phyloP scores from a whole-genome alignment of 2,888 invertebrate species.

The Sympetrum striolatum region DNA sequence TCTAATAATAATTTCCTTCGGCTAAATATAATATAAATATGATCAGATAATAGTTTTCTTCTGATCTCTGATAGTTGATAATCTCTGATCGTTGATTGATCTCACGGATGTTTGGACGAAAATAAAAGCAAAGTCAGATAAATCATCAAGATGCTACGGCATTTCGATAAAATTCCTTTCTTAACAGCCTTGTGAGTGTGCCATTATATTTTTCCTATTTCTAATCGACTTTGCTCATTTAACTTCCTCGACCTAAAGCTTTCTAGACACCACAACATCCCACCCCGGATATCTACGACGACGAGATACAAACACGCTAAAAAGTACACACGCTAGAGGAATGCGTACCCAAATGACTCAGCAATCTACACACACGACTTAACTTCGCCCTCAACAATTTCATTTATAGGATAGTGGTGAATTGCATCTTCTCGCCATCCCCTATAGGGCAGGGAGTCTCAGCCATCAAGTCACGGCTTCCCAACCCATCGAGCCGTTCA shows the following conservation, averaged over 20 bases:
- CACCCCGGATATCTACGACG: not conserved
- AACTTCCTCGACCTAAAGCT: not conserved
- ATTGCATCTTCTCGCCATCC: not conserved
- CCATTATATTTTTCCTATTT: not conserved
- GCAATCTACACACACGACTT: not conserved
- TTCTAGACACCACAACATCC: not conserved
- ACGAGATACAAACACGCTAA: not conserved
- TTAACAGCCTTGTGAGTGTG: not conserved
- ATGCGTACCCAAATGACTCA: slow-evolving; percentile 23
- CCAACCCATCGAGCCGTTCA: not conserved
- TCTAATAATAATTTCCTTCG: too few relatives aligned
- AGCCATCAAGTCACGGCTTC: not conserved
- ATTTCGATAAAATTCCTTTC: not conserved
- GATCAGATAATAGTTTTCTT: too few relatives aligned
- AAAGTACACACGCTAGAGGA: not conserved
- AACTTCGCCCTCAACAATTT: not conserved
- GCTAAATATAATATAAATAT: too few relatives aligned
- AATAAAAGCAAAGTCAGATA: too few relatives aligned
- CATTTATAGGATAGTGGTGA: slow-evolving; percentile 16
- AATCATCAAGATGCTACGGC: not conserved
- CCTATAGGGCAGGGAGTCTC: not conserved
- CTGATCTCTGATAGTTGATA: too few relatives aligned
- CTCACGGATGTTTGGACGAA: too few relatives aligned
- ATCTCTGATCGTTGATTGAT: too few relatives aligned
- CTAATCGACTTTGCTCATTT: not conserved